Conservation (phyloP, 2,888 invertebrate species). For the Diarsia mendica region DNA sequence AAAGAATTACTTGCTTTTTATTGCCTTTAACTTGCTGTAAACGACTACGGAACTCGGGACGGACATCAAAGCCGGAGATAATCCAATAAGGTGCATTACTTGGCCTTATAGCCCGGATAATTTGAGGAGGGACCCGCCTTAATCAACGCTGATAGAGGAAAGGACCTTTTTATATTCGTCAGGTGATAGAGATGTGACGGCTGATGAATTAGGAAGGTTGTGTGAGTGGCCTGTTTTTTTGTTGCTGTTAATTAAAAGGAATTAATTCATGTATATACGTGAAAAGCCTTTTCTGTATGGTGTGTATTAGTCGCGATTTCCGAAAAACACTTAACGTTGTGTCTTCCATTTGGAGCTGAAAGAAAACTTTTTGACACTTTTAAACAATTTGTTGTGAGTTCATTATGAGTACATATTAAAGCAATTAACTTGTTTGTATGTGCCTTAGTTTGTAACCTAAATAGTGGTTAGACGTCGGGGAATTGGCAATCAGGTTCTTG, state of each 20-base stretch:
- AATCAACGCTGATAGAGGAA: slow-evolving; percentile 81
- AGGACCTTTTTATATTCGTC: slow-evolving; percentile 80
- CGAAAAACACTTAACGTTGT: not conserved
- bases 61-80: slow-evolving; percentile 86
- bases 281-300: not conserved
- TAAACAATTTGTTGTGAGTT: not conserved
- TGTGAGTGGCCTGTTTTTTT: slow-evolving; percentile 39
- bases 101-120: slow-evolving; percentile 80
- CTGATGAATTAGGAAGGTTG: slow-evolving; percentile 78
- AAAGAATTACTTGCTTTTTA: slow-evolving; percentile 86
- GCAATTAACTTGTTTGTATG: no score
- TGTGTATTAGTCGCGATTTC: not conserved
- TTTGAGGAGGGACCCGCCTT: slow-evolving; percentile 80
- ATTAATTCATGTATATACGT: slow-evolving; percentile 17
- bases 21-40: slow-evolving; percentile 83
- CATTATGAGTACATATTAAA: no score
- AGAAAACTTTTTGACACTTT: not conserved
- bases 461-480: not conserved
- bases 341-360: not conserved
- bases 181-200: slow-evolving; percentile 77
- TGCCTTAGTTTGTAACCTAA: not conserved
- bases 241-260: slow-evolving; percentile 63
- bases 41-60: slow-evolving; percentile 76
- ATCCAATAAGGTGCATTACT: slow-evolving; percentile 88
- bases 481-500: not conserved